Evolutionary conservation across 1,140 invertebrate species (phyloP), one percentile per base, ranked within the genome.

Genomic region (Hirudo medicinalis): DNA sequence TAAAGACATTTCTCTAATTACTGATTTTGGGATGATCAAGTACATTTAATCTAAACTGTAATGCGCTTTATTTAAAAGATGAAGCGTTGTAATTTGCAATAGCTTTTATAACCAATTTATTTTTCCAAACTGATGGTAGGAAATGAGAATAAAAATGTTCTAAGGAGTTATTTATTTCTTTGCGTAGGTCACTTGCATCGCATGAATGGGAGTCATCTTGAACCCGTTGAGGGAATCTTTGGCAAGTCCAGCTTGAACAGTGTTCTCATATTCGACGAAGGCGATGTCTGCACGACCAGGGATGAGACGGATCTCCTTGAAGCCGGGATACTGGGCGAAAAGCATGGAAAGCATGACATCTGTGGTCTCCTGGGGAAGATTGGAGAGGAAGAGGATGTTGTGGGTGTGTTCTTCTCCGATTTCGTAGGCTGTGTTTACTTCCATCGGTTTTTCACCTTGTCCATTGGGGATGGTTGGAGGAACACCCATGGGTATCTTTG

Each of bases 341-440:
- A 73, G 55, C 72, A 73, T 73, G 20, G 67, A 55, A 36, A 73
- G 70, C 72, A 73, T 73, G 17, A 54, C 49, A 9, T 70, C 66
- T 6, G 67, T 73, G 2, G 72, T 73, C 43, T 73, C 72, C 40
- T 72, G 25, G n/a, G 72, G 72, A 8, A 73, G 66, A 57, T 72
- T 72, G 19, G 40, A 54, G 4, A 73, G 25, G 25, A 73, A 66
- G 22, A 73, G 27, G 20, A 27, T 63, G 43, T 70, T 29, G 53
- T 49, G 19, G 11, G 57, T 49, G 43, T 49, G 9, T 5, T 49
- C 43, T 9, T 49, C 43, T 49, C 43, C 43, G 43, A 49, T 11
- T 15, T 49, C 43, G 43, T 49, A 49, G 43, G 43, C 43, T 17
- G 15, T 49, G 1, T 2, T 49, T 0, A 17, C 43, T 17, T 17